Evolutionary conservation across 2,113 vertebrate genomes (phyloP), one percentile per base, ranked within the genome.

Genomic region (Vulpes vulpes): DNA sequence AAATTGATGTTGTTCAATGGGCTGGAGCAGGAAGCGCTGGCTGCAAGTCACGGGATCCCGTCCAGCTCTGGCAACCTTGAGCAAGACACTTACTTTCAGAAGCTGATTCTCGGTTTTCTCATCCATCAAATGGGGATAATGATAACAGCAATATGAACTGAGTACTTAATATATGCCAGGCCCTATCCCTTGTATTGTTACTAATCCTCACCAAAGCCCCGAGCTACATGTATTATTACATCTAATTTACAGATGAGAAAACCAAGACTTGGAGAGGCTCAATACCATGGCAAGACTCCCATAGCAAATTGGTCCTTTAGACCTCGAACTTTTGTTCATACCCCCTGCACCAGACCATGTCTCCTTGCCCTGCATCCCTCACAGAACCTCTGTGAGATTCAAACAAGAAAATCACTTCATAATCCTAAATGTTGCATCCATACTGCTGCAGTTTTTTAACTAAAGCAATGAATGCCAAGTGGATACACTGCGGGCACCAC

Each of bases 61-160:
- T 23, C 32, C 60, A 30, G 64, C 53, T 38, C 86, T 10, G 25
- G 53, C 30, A 69, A 35, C 69, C 49, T 64, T 30, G 0, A 35
- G 32, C 27, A 67, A 59, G 60, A 25, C 53, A 6, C 65, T 81
- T 62, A 6, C 65, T 81, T 62, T 85, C 90, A 16, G 23, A 93
- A 81, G 4, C 25, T 14, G 32, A 89, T 51, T 49, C 65, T 65
- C 79, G 5, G 19, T 94, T 65, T 97, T 85, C 83, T 79, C 74
- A 74, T 69, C 49, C 2, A 3, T 67, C 38, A 67, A 43, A 55
- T 57, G 51, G 67, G 71, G 23, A 73, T 60, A 87, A 80, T 1
- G n/a, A 57, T 23, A 91, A n/a, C 5, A 49, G 60, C 43, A 69
- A 71, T 32, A 38, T 11, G 5, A 30, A 49, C 7, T 32, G 49